Conservation (phyloP, 2,888 invertebrate genomes). For the Eupithecia tripunctaria region DNA sequence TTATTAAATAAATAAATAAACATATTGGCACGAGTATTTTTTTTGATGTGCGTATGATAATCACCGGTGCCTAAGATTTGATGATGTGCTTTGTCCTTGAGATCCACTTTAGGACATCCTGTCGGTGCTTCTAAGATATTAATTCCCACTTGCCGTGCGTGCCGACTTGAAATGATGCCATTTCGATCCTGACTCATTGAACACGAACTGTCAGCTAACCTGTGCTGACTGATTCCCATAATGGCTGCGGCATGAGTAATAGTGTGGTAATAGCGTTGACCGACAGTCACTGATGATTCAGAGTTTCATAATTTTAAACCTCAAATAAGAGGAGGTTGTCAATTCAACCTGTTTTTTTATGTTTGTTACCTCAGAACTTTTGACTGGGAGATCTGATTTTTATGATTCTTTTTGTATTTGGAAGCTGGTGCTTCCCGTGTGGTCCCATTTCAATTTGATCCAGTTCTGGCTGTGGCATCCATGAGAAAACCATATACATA, state of each 20-base stretch:
- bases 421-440: too few relatives aligned
- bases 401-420: too few relatives aligned
- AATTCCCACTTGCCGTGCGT: constrained; percentile 41
- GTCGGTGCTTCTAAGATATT: background rate
- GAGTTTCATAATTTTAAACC: background rate
- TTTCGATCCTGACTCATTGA: constrained; percentile 22
- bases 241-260: constrained; percentile 8
- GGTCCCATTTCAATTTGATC: too few relatives aligned
- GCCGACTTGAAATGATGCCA: constrained; percentile 28
- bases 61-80: background rate
- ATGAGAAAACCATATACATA: too few relatives aligned
- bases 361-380: too few relatives aligned
- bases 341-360: too few relatives aligned
- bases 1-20: too few relatives aligned
- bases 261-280: constrained; percentile 5
- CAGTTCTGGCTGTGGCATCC: too few relatives aligned
- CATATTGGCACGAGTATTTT: too few relatives aligned
- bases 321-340: too few relatives aligned
- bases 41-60: too few relatives aligned
- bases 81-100: background rate
- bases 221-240: background rate
- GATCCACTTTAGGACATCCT: background rate
- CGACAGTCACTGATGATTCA: constrained; percentile 13
- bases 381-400: too few relatives aligned
- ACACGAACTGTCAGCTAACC: constrained; percentile 6